Evolutionary conservation across 2,888 invertebrate species (phyloP).

Genomic region (Anticlea derivata): DNA sequence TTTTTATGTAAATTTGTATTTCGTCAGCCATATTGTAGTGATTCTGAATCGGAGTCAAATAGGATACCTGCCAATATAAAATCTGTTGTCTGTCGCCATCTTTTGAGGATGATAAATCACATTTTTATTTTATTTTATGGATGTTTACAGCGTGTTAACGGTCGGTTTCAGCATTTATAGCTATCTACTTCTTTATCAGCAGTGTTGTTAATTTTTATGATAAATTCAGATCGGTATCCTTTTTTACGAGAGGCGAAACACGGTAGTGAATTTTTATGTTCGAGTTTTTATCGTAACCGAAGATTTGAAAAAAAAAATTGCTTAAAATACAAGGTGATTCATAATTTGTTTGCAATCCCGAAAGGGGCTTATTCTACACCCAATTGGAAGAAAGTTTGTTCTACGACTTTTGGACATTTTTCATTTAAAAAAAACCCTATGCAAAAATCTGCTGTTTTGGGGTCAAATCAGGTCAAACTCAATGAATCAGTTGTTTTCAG

Average conservation of each 20-base stretch:
- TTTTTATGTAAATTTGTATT: too few species aligned
- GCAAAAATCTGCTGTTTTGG: too few species aligned
- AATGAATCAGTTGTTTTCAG: too few species aligned
- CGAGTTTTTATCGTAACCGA: constrained; percentile 3
- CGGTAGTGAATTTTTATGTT: constrained; percentile 17
- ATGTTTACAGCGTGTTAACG: constrained; percentile 22
- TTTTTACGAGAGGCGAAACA: constrained; percentile 15
- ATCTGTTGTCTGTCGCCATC: constrained; percentile 14
- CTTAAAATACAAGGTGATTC: too few species aligned
- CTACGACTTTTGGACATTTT: too few species aligned
- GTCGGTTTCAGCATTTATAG: constrained; percentile 1
- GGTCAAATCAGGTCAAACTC: too few species aligned
- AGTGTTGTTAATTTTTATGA: constrained; percentile 22
- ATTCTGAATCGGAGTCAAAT: neutral
- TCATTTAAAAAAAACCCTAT: too few species aligned
- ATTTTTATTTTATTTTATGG: constrained; percentile 6
- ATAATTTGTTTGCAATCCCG: too few species aligned
- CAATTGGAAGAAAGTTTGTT: too few species aligned
- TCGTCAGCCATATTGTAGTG: neutral
- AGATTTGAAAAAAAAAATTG: too few species aligned
- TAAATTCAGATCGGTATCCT: constrained; percentile 17
- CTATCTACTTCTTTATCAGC: constrained; percentile 18
- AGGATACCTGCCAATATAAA: constrained; percentile 14
- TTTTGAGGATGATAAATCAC: constrained; percentile 9
- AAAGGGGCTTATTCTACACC: too few species aligned